Evolutionary conservation across 2,888 invertebrate species (phyloP).

Genomic region (Ectropis crepuscularia): DNA sequence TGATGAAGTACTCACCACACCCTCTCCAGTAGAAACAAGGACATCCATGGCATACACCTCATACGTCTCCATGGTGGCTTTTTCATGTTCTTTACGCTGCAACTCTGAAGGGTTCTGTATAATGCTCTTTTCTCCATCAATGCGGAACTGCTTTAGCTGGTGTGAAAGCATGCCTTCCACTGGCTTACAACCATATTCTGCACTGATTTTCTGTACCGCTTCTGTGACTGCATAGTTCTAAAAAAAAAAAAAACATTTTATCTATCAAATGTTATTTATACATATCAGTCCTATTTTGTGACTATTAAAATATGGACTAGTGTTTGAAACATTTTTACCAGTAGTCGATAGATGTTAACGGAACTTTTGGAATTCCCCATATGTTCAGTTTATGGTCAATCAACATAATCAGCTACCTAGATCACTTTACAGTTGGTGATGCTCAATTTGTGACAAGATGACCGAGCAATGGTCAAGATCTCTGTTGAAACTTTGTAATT

Average conservation of each 20-base stretch:
- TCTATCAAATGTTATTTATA: neutral
- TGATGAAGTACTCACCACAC: constrained; percentile 86
- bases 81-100: constrained; percentile 98
- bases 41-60: constrained; percentile 99
- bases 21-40: constrained; percentile 97
- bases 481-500: no score
- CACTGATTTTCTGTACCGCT: constrained; percentile 96
- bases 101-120: constrained; percentile 97
- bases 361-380: no score
- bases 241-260: constrained; percentile 38
- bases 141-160: constrained; percentile 97
- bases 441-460: no score
- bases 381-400: no score
- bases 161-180: constrained; percentile 98
- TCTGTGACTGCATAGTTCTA: constrained; percentile 96
- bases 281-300: no score
- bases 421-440: no score
- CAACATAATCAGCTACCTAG: no score
- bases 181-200: constrained; percentile 97
- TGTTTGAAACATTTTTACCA: no score
- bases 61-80: constrained; percentile 96
- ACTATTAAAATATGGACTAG: no score
- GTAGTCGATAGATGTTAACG: no score
- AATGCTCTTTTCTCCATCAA: constrained; percentile 96
- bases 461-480: no score